A percentile compares a stretch with the other conserved stretches of the same genome.
phyloP scores from a whole-genome alignment of 2,797 vertebrate species.

The Lagodon rhomboides region DNA sequence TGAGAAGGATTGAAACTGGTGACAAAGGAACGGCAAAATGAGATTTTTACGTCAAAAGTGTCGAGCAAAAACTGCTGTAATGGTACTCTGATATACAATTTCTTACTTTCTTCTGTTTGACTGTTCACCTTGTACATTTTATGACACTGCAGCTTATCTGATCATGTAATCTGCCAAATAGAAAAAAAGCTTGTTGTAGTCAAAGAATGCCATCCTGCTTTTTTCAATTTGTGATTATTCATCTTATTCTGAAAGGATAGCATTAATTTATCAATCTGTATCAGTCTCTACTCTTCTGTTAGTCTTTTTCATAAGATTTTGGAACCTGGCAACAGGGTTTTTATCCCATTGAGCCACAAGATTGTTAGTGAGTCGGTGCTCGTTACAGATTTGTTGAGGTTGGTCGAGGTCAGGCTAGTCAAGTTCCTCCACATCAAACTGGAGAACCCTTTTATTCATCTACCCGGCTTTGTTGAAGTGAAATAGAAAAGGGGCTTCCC shows the following conservation, averaged over 20 bases:
- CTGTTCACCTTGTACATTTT: not conserved
- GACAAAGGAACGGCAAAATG: not conserved
- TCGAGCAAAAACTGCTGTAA: not conserved
- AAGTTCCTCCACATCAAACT: not conserved
- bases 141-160: not conserved
- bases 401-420: not conserved
- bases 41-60: constrained; percentile 4
- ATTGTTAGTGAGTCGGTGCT: not conserved
- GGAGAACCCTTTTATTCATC: not conserved
- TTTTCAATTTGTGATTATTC: not conserved
- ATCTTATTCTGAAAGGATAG: not conserved
- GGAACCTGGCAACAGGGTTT: not conserved
- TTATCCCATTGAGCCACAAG: not conserved
- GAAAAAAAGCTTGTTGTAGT: not conserved
- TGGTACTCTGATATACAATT: not conserved
- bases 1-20: not conserved
- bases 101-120: not conserved
- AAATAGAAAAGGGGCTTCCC: not conserved
- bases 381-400: not conserved
- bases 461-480: too few species aligned
- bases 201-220: not conserved
- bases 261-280: too few species aligned
- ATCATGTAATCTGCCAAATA: not conserved
- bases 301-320: not conserved
- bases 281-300: not conserved